These are phyloP conservation scores for Pelobates fuscus DNA, from an alignment of 2,113 vertebrate species.

Conservation along the genomic window DNA sequence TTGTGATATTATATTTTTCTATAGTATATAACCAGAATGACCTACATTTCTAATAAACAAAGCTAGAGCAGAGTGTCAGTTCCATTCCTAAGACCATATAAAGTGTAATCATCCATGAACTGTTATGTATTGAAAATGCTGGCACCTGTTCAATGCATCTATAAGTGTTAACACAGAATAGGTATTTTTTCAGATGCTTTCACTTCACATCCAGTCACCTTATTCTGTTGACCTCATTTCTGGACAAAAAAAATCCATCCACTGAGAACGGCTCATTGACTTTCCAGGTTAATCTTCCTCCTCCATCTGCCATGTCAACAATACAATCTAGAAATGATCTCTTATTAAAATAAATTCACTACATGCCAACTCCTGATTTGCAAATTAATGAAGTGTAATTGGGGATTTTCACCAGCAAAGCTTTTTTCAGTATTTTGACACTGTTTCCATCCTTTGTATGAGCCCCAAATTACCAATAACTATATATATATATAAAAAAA, in stretches of 20 bases:
- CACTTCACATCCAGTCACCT: slow-evolving; percentile 20
- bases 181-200: slow-evolving; percentile 12
- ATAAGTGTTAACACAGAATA: not conserved
- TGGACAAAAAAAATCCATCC: slow-evolving; percentile 12
- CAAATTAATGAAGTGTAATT: not conserved
- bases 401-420: not conserved
- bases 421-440: too few relatives aligned
- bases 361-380: not conserved
- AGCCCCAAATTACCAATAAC: too few relatives aligned
- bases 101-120: too few relatives aligned
- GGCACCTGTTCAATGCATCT: slow-evolving; percentile 11
- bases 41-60: too few relatives aligned
- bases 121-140: not conserved
- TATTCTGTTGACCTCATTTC: slow-evolving; percentile 33
- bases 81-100: too few relatives aligned
- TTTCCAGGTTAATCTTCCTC: slow-evolving; percentile 40
- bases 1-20: too few relatives aligned
- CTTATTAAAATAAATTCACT: not conserved
- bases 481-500: too few relatives aligned
- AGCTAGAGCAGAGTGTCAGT: too few relatives aligned
- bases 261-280: slow-evolving; percentile 28
- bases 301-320: slow-evolving; percentile 46
- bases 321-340: slow-evolving; percentile 19
- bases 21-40: too few relatives aligned
- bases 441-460: too few relatives aligned